Percentiles rank a stretch among this genome's conserved stretches.
Evolutionary conservation across 1,140 invertebrate species (phyloP).

Genomic region (Eriosoma lanigerum): DNA sequence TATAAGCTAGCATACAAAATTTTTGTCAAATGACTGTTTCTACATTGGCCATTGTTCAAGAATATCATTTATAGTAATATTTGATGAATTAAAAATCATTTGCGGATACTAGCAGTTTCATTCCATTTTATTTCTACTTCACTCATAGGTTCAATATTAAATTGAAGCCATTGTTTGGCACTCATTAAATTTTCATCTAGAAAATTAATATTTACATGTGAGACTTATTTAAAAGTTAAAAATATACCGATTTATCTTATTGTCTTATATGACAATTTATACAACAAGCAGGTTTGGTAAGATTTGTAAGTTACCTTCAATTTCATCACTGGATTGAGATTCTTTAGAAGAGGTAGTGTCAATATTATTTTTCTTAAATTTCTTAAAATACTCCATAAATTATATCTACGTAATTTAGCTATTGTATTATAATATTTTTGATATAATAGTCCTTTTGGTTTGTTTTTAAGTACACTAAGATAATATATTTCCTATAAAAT

Average conservation of each 20-base stretch:
- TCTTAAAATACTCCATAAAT: background rate
- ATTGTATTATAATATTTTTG: no score
- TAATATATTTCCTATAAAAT: no score
- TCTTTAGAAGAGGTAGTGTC: background rate
- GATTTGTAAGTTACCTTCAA: background rate
- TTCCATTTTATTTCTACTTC: slow-evolving; percentile 11
- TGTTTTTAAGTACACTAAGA: no score
- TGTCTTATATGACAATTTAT: no score
- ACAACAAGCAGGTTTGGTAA: no score
- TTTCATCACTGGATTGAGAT: background rate
- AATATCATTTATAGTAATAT: slow-evolving; percentile 10
- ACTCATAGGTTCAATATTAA: background rate
- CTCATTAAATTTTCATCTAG: background rate
- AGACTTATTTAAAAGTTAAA: background rate
- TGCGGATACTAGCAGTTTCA: background rate
- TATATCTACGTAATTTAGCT: background rate
- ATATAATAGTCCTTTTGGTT: no score
- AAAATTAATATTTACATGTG: slow-evolving; percentile 6
- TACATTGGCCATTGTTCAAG: background rate
- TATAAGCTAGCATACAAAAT: slow-evolving; percentile 2
- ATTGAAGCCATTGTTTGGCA: slow-evolving; percentile 25
- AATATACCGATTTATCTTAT: background rate
- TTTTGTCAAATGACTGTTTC: slow-evolving; percentile 10
- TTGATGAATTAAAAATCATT: background rate
- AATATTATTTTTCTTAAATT: background rate